Percentiles rank a stretch among this genome's conserved stretches.
phyloP scores from a whole-genome alignment of 2,113 vertebrate species.

The Pedionomus torquatus region DNA sequence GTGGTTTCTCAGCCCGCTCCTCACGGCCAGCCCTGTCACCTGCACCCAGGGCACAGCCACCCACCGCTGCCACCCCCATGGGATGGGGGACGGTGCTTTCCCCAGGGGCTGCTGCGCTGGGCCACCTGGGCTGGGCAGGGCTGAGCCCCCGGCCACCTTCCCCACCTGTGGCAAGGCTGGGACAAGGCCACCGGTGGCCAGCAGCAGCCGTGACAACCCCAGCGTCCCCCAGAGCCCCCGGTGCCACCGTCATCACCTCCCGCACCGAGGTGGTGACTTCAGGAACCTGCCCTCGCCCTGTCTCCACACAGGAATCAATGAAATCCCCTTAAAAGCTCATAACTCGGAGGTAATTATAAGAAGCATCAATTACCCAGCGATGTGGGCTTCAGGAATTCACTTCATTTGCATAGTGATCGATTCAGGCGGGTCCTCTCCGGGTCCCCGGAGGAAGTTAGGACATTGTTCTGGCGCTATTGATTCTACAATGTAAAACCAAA shows the following conservation, averaged over 20 bases:
- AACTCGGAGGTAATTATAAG: conserved; percentile 82
- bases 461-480: conserved; percentile 79
- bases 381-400: conserved; percentile 77
- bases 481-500: conserved; percentile 77
- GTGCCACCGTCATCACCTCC: not conserved
- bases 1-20: accelerated
- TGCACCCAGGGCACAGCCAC: not conserved
- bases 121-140: not conserved
- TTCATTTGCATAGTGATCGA: conserved; percentile 81
- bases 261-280: not conserved
- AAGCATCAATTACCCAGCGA: conserved; percentile 78
- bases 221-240: accelerated
- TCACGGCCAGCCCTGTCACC: not conserved
- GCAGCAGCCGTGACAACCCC: accelerated
- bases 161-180: not conserved
- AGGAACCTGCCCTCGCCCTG: not conserved
- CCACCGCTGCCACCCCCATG: accelerated
- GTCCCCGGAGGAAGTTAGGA: conserved; percentile 72
- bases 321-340: conserved; percentile 78
- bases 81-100: not conserved
- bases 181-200: not conserved
- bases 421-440: conserved; percentile 63
- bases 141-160: not conserved
- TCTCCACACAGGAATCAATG: conserved; percentile 59
- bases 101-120: not conserved